Base-by-base conservation (phyloP, 2,113 vertebrate genomes). In the Pseudorhombus dupliciocellatus region DNA sequence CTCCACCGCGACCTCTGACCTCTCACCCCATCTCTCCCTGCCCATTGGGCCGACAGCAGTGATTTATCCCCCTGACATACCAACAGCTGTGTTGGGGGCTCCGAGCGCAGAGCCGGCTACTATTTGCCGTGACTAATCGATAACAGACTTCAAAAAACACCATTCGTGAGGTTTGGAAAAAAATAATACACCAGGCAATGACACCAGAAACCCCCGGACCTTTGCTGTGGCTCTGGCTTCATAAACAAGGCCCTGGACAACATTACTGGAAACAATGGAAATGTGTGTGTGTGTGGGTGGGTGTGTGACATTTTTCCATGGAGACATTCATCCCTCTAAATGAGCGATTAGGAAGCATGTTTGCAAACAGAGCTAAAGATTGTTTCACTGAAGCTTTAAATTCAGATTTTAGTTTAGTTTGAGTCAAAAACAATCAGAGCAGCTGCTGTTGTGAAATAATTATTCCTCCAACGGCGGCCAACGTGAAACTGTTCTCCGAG, bases 71-170 rank as follows among this genome's bases (percentile, higher is more conserved):
- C 88, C 84, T 89, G 89, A 92, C 92, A 94, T 89, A 89, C 91
- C 88, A 91, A 92, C 94, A 94, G 94, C 94, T 94, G 93, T 89
- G 87, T 87, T 88, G 87, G 87, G 87, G 91, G 87, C 83, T 91
- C 80, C 1, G 42, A 87, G 80, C 81, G 66, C 81, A 92, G 90
- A 80, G 88, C 78, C 84, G 75, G 88, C 87, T 90, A 89, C 90
- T 92, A 92, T 92, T 92, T 89, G 87, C 92, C 86, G 75, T 94
- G 92, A 94, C 94, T 94, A 94, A 94, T 94, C 87, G 88, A 92
- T 92, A 91, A 82, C 94, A 94, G 94, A 93, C 93, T 92, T 93
- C 78, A 87, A 92, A 91, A 81, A 89, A 90, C 71, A 66, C 66
- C 80, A 87, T 83, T 87, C 73, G 65, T 90, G 89, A 92, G 87